Base-by-base conservation (phyloP, 1,140 invertebrate species). In the Lineus longissimus region DNA sequence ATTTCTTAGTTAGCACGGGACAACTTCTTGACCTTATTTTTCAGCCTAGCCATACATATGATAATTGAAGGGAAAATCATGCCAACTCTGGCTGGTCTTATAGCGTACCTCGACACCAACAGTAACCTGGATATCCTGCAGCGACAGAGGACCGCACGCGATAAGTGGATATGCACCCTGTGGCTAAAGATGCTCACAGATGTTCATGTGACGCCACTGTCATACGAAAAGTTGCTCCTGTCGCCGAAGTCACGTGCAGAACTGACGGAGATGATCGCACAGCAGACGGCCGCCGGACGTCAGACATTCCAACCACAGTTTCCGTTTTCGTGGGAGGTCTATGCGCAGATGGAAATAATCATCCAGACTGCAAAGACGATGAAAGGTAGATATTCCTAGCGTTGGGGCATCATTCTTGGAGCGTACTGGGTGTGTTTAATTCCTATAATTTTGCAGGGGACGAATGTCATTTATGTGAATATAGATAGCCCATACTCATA, bases 271-370 rank as follows among this genome's bases (percentile, higher is more conserved):
- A 59, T 71, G 41, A 33, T 65, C 17, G 66, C 69, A 1, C 59
- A 55, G 43, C 59, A 63, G 15, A 68, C 64, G 2, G 66, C 67
- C 0, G 31, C 54, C 54, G 59, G 60, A 2, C 65, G 65, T 41
- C 4, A 11, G 2, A 40, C 58, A 23, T 70, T 75, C 30, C 29
- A 56, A 19, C 43, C 60, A 7, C 17, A 36, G 17, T 51, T 74
- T 22, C 73, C 74, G 1, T 76, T 76, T 51, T 74, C 72, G 1
- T 76, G 74, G 74, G 17, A 75, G 25, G 63, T 71, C 27, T 65
- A 59, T 22, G 57, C 69, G 25, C 65, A 67, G 30, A 62, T 74
- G n/a, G 70, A 76, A 25, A 61, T 41, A 7, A 55, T 61, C 25
- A 2, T 70, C 2, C n/a, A 51, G 9, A 62, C 56, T 1, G 60